Evolutionary conservation across 2,113 vertebrate species (phyloP).

Genomic region (Tenrec ecaudatus): DNA sequence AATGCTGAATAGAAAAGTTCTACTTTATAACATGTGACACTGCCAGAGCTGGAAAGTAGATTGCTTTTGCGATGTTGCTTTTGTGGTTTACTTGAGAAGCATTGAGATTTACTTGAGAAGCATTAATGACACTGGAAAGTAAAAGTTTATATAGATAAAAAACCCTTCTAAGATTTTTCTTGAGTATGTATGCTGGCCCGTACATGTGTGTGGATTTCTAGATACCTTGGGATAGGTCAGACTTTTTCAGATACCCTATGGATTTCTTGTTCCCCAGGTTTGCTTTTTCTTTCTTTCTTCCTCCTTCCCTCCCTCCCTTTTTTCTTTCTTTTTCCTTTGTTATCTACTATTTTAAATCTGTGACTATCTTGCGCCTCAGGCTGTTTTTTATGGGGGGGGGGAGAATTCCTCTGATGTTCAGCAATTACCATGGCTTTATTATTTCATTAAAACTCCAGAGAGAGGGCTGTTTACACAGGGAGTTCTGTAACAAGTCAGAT

Average conservation of each 20-base stretch:
- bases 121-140: not conserved
- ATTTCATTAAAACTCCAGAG: not conserved
- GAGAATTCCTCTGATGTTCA: not conserved
- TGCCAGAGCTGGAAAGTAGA: not conserved
- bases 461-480: constrained; percentile 7
- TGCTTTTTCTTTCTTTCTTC: not conserved
- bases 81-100: no score
- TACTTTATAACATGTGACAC: not conserved
- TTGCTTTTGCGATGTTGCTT: no score
- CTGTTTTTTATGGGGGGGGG: no score
- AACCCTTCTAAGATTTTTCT: not conserved
- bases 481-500: not conserved
- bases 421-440: not conserved
- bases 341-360: no score
- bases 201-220: not conserved
- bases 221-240: not conserved
- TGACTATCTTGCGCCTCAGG: no score
- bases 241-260: constrained; percentile 21
- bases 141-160: not conserved
- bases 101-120: no score
- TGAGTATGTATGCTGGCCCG: not conserved
- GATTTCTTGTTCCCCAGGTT: not conserved
- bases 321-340: no score
- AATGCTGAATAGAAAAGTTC: not conserved
- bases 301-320: no score